Evolutionary conservation across 1,140 invertebrate genomes (phyloP).

Genomic region (Plutomurus gul): DNA sequence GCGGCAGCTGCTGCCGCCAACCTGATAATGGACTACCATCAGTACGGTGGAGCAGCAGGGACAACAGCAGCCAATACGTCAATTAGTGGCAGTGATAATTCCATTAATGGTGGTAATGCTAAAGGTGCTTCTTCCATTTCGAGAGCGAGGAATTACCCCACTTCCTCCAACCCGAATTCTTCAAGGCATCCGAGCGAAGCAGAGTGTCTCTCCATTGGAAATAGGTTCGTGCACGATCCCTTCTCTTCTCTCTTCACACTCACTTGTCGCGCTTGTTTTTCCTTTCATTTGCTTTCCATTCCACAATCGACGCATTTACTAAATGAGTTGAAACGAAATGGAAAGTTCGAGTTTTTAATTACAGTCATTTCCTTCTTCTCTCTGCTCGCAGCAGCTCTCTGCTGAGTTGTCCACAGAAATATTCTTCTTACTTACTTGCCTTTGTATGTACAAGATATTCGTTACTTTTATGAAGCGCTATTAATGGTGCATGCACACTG

Average conservation of each 20-base stretch:
- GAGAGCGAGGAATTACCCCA: neutral
- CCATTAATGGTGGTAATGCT: neutral
- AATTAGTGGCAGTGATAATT: neutral
- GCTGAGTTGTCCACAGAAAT: too few species aligned
- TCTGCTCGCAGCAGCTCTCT: neutral
- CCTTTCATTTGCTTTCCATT: neutral
- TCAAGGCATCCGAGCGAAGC: neutral
- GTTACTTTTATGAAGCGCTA: too few species aligned
- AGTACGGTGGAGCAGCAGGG: neutral
- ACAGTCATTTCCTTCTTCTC: neutral
- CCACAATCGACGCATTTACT: neutral
- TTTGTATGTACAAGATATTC: too few species aligned
- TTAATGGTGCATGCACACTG: too few species aligned
- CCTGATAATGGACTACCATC: slow-evolving; percentile 1
- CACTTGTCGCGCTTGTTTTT: neutral
- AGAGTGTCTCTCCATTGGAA: neutral
- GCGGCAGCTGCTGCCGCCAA: neutral
- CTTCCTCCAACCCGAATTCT: neutral
- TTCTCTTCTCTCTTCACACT: neutral
- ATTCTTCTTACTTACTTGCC: neutral
- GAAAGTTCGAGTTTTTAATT: slow-evolving; percentile 16
- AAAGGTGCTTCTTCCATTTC: slow-evolving; percentile 19
- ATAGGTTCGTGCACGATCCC: neutral
- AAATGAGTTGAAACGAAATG: neutral
- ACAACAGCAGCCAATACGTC: neutral